Conservation (phyloP, 1,140 invertebrate species). For the Schlechtendalia chinensis region DNA sequence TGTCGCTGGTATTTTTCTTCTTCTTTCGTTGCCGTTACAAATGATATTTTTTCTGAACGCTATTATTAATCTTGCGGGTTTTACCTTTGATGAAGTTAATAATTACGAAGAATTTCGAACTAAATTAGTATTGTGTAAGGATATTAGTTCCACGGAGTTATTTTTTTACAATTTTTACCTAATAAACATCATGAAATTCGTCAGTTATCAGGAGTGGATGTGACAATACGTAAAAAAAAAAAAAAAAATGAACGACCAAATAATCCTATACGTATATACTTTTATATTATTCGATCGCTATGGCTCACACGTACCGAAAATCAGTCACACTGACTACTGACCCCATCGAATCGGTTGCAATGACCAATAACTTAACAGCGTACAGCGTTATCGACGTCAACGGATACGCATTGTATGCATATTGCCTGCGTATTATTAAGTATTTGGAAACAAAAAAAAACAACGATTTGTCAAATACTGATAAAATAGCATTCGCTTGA, state of each 20-base stretch:
- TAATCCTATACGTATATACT: background rate
- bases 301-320: background rate
- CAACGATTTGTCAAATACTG: background rate
- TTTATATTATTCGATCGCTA: background rate
- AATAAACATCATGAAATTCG: too few relatives aligned
- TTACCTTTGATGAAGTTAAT: background rate
- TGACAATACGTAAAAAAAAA: background rate
- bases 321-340: conserved; percentile 37
- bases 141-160: background rate
- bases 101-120: too few relatives aligned
- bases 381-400: too few relatives aligned
- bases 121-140: background rate
- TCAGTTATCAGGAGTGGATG: background rate
- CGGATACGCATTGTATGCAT: too few relatives aligned
- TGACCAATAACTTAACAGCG: too few relatives aligned
- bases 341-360: conserved; percentile 40
- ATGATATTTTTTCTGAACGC: background rate
- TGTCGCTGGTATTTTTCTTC: background rate
- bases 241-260: too few relatives aligned
- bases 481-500: background rate
- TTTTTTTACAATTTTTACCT: background rate
- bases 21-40: background rate
- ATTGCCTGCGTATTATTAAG: background rate
- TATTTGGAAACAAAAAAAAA: background rate
- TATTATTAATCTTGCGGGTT: background rate